A percentile compares a stretch with the other conserved stretches of the same genome.
These are phyloP conservation scores for Drosophila falleni DNA, from an alignment of 2,888 invertebrate species.

Conservation along the genomic window DNA sequence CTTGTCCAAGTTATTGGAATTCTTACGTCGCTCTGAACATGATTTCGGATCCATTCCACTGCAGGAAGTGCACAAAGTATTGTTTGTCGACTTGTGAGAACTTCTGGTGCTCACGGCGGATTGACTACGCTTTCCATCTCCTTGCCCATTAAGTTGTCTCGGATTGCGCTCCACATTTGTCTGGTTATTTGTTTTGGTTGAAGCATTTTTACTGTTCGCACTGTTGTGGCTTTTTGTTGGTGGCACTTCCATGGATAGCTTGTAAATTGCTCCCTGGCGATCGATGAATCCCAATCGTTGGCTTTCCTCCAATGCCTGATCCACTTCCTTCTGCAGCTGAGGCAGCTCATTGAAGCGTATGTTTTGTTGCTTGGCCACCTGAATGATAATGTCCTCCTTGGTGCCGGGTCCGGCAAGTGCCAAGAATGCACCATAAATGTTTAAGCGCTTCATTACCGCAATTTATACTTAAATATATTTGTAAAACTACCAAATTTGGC, in stretches of 20 bases:
- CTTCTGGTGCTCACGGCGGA: not conserved
- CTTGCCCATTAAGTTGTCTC: slow-evolving; percentile 20
- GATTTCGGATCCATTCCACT: not conserved
- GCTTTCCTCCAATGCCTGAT: slow-evolving; percentile 36
- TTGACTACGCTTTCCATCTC: slow-evolving; percentile 27
- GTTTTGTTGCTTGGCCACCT: slow-evolving; percentile 50
- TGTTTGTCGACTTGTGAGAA: not conserved
- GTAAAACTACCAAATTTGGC: slow-evolving; percentile 32
- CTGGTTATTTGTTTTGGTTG: not conserved
- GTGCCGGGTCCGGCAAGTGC: slow-evolving; percentile 28
- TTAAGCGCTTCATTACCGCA: slow-evolving; percentile 39
- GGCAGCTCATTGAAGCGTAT: slow-evolving; percentile 49
- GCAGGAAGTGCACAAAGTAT: slow-evolving; percentile 14
- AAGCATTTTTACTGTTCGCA: not conserved
- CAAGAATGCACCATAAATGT: slow-evolving; percentile 32
- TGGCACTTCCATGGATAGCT: slow-evolving; percentile 5
- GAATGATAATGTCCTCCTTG: slow-evolving; percentile 50
- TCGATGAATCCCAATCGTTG: slow-evolving; percentile 38
- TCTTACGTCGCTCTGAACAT: slow-evolving; percentile 1
- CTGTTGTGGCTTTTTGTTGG: not conserved
- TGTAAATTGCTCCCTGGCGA: slow-evolving; percentile 22
- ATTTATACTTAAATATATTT: slow-evolving; percentile 5
- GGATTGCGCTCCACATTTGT: not conserved
- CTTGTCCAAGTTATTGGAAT: not conserved
- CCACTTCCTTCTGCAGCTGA: slow-evolving; percentile 39